Evolutionary conservation across 2,888 invertebrate species (phyloP), one percentile per base, ranked within the genome.

Genomic region (Capitulum mitella): DNA sequence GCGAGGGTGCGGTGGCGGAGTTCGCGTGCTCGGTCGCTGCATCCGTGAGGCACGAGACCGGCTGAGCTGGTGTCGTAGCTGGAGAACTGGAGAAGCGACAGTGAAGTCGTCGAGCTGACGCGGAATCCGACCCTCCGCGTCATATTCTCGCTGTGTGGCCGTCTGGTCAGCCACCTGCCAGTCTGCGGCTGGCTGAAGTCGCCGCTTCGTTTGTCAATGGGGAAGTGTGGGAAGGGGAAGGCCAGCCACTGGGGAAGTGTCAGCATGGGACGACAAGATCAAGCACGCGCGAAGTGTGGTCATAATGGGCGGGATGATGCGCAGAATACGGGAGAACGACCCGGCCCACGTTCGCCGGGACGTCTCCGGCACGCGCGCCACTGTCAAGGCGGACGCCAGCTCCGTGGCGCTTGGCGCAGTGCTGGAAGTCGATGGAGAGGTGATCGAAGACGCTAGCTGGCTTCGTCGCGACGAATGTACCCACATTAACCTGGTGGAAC

Each of bases 261-360:
- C 58, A 29, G 58, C 58, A 29, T 58, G 58, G 58, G 58, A 58
- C n/a, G 58, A 58, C 40, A n/a, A 76, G 26, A 40, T 76, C 29
- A 58, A 37, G 12, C 51, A 78, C 29, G 32, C 51, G 19, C n/a
- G 16, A 14, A 14, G 74, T 37, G 10, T n/a, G 19, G 34, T n/a
- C 5, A 74, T 78, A 74, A 34, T 78, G 34, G 3, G 37, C 32
- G 70, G 74, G 58, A 76, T 43, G 29, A 58, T 76, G 29, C 19
- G 61, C 19, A n/a, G 76, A 46, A 76, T 78, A 22, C 43, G 77
- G 40, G 26, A 46, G 40, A 46, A 64, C 14, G 79, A 79, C 40
- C 61, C 79, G 26, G 79, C 79, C 29, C 46, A 48, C 29, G 77
- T 61, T 12, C 77, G 77, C 16, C 77, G 77, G 79, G 79, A 79